phyloP scores from a whole-genome alignment of 2,113 vertebrate genomes.

The Amblyornis subalaris region DNA sequence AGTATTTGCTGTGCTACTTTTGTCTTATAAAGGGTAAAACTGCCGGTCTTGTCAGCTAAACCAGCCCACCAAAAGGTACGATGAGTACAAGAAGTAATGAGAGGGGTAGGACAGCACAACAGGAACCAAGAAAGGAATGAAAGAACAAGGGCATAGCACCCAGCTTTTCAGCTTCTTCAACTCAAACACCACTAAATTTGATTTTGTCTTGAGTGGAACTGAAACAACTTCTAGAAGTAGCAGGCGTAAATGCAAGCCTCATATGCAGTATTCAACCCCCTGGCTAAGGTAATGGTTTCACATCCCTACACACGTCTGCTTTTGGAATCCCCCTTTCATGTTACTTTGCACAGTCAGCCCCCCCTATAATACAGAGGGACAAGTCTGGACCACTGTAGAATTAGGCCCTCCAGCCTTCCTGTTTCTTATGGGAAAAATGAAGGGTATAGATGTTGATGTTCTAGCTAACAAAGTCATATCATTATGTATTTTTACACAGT shows the following conservation, averaged over 20 bases:
- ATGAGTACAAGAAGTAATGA: background rate
- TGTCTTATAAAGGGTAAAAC: background rate
- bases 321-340: background rate
- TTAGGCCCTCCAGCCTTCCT: background rate
- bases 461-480: background rate
- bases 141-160: background rate
- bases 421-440: background rate
- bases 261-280: background rate
- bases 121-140: background rate
- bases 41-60: background rate
- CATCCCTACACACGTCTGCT: background rate
- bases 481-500: background rate
- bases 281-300: background rate
- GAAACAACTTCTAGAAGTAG: background rate
- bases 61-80: background rate
- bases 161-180: background rate
- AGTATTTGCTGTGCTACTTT: background rate
- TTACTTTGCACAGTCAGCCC: background rate
- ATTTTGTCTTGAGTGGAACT: background rate
- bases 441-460: background rate
- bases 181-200: background rate
- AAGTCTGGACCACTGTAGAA: background rate
- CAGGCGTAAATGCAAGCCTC: background rate
- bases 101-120: background rate
- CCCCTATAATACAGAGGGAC: accelerated